phyloP scores from a whole-genome alignment of 2,888 invertebrate genomes.

The Tortrix viridana region DNA sequence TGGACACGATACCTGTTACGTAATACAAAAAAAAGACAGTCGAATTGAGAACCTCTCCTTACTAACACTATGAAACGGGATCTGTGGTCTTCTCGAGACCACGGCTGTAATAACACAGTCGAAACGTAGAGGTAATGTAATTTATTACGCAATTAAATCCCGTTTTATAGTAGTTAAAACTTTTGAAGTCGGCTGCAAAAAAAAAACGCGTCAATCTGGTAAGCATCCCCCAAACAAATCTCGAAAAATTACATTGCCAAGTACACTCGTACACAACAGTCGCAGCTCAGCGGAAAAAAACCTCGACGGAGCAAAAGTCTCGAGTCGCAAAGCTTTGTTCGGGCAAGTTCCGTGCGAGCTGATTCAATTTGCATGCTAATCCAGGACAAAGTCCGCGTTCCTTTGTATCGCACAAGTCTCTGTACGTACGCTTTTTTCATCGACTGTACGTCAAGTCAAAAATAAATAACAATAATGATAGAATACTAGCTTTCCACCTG shows the following conservation, averaged over 20 bases:
- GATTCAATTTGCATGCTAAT: slow-evolving; percentile 79
- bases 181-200: no score
- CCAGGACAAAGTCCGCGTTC: slow-evolving; percentile 40
- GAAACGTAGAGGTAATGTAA: no score
- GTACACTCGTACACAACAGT: slow-evolving; percentile 4
- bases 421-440: slow-evolving; percentile 15
- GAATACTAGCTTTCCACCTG: no score
- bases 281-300: slow-evolving; percentile 7
- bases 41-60: no score
- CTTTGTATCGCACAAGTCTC: slow-evolving; percentile 27
- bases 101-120: no score
- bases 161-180: no score
- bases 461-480: not conserved
- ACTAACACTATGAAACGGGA: no score
- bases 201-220: no score
- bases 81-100: no score
- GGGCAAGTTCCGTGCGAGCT: slow-evolving; percentile 58
- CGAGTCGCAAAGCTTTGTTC: slow-evolving; percentile 53
- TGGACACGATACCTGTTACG: no score
- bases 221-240: not conserved
- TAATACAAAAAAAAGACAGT: no score
- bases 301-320: slow-evolving; percentile 8
- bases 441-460: slow-evolving; percentile 17
- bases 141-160: no score
- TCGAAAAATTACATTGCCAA: not conserved